A percentile compares a stretch with the other conserved stretches of the same genome.
Evolutionary conservation across 2,888 invertebrate genomes (phyloP).

Genomic region (Tribolium freemani): DNA sequence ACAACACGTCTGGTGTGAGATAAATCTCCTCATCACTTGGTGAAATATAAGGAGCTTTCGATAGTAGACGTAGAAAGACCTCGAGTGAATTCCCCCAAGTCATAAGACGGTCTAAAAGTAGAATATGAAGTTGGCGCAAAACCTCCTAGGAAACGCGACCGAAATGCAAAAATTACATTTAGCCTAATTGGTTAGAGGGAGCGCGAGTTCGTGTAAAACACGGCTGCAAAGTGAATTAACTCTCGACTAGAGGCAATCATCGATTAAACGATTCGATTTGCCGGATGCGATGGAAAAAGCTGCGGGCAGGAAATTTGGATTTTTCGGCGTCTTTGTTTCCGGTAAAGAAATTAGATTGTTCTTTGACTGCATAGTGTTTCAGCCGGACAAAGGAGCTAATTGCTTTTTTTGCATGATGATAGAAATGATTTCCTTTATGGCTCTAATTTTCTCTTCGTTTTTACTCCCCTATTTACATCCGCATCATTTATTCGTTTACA

Average conservation of each 20-base stretch:
- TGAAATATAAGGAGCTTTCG: constrained; percentile 27
- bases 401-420: neutral
- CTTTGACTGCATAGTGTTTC: neutral
- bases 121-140: constrained; percentile 16
- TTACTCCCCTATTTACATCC: neutral
- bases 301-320: constrained; percentile 4
- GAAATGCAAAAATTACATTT: constrained; percentile 22
- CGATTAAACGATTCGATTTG: constrained; percentile 31
- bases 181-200: constrained; percentile 11
- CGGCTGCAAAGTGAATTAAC: constrained; percentile 7
- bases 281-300: neutral
- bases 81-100: constrained; percentile 23
- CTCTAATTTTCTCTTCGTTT: neutral
- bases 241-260: constrained; percentile 4
- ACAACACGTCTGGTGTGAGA: neutral
- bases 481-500: neutral
- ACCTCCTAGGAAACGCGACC: constrained; percentile 10
- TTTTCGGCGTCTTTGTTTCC: neutral
- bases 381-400: neutral
- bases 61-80: constrained; percentile 16
- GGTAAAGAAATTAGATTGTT: neutral
- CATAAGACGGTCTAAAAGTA: constrained; percentile 10
- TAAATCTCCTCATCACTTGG: constrained; percentile 31
- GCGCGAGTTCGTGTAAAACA: constrained; percentile 6
- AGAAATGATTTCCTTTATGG: neutral